phyloP scores from a whole-genome alignment of 2,113 vertebrate species.

The Seriola rivoliana region DNA sequence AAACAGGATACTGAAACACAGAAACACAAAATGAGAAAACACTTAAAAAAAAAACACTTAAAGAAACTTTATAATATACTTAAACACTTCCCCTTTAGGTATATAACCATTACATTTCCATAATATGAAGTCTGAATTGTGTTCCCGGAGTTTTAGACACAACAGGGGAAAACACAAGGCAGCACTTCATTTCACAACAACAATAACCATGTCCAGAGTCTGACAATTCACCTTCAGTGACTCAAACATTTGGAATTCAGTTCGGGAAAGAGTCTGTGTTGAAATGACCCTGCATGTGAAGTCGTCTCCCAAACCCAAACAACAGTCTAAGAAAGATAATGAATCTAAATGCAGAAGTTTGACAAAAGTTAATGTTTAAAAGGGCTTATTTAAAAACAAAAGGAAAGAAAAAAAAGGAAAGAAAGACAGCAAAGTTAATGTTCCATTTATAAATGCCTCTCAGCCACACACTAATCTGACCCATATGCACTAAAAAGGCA shows the following conservation, averaged over 20 bases:
- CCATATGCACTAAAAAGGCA: constrained; percentile 70
- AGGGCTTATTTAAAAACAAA: background rate
- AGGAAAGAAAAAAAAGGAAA: background rate
- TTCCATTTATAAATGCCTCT: constrained; percentile 51
- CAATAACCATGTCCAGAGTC: constrained; percentile 32
- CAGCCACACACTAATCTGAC: constrained; percentile 68
- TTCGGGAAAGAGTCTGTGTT: constrained; percentile 55
- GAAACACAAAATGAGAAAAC: background rate
- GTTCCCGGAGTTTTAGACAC: background rate
- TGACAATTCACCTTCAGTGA: constrained; percentile 64
- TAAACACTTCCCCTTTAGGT: no score
- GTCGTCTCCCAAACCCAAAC: constrained; percentile 14
- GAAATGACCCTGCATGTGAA: constrained; percentile 49
- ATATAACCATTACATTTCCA: background rate
- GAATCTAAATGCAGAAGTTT: constrained; percentile 3
- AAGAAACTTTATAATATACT: background rate
- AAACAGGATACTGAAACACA: background rate
- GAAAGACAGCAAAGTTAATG: constrained; percentile 11
- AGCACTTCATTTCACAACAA: constrained; percentile 1
- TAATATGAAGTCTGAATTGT: background rate
- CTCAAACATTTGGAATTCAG: constrained; percentile 76
- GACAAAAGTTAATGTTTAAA: constrained; percentile 8
- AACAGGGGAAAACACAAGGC: background rate
- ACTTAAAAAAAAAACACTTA: background rate
- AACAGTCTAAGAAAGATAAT: background rate